These are phyloP conservation scores for Virgularia gustaviana DNA, from an alignment of 92 coral and sea anemone species.

Conservation along the genomic window DNA sequence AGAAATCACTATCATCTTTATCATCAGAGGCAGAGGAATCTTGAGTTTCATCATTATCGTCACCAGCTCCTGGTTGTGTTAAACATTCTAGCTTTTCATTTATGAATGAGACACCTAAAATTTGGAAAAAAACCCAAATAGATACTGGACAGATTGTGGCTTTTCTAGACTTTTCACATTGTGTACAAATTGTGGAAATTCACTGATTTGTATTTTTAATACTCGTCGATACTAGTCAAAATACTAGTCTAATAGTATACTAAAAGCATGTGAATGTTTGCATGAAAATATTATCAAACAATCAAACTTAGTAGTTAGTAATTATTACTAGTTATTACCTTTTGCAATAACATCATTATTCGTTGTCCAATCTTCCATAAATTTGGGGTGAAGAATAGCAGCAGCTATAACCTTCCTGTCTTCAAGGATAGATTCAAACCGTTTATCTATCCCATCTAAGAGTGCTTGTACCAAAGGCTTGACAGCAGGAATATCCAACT, in stretches of 20 bases:
- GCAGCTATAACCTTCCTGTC: constrained; percentile 22
- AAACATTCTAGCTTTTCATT: constrained; percentile 20
- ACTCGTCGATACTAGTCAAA: too few relatives aligned
- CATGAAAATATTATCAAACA: too few relatives aligned
- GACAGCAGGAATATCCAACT: constrained; percentile 19
- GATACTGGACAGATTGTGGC: too few relatives aligned
- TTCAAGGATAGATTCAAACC: constrained; percentile 8
- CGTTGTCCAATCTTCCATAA: constrained; percentile 13
- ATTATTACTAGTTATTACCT: background rate
- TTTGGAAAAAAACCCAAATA: background rate
- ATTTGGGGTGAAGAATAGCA: constrained; percentile 27
- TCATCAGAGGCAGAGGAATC: constrained; percentile 3
- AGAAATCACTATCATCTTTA: constrained; percentile 27
- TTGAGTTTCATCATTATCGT: too few relatives aligned
- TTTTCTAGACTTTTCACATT: too few relatives aligned
- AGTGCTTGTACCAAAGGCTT: constrained; percentile 24
- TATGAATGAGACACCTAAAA: constrained; percentile 26
- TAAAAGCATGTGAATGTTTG: too few relatives aligned
- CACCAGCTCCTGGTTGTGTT: background rate
- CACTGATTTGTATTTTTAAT: too few relatives aligned
- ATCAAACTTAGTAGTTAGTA: background rate
- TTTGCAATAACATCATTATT: constrained; percentile 10
- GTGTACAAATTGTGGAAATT: too few relatives aligned
- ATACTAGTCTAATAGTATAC: too few relatives aligned
- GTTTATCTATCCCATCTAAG: background rate